Evolutionary conservation across 1,140 invertebrate species (phyloP).

Genomic region (Diploscapter pachys): DNA sequence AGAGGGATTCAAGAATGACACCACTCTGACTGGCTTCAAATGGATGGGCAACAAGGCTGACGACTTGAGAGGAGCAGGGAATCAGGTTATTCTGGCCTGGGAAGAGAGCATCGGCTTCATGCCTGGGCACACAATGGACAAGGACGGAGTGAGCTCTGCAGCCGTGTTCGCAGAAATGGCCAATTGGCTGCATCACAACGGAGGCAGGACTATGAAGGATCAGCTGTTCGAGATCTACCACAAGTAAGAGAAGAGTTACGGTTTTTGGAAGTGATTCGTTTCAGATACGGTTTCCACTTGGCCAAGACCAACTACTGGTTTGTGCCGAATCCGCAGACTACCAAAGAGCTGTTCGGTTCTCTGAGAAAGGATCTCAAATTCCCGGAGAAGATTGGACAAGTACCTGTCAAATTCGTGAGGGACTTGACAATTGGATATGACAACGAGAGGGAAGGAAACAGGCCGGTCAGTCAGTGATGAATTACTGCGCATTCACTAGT

Average conservation of each 20-base stretch:
- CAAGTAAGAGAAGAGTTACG: slow-evolving; percentile 62
- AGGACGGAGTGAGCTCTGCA: slow-evolving; percentile 88
- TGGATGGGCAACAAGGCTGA: slow-evolving; percentile 92
- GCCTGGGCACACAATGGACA: slow-evolving; percentile 83
- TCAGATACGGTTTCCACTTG: slow-evolving; percentile 55
- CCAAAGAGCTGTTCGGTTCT: slow-evolving; percentile 45
- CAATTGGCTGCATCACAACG: slow-evolving; percentile 69
- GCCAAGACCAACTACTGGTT: slow-evolving; percentile 52
- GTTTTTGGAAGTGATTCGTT: slow-evolving; percentile 13
- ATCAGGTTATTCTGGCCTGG: slow-evolving; percentile 84
- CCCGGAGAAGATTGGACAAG: slow-evolving; percentile 72
- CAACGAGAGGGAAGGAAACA: slow-evolving; percentile 70
- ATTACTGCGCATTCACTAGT: slow-evolving; percentile 16
- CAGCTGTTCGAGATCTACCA: slow-evolving; percentile 78
- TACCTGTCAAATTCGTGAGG: slow-evolving; percentile 72
- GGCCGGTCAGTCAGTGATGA: slow-evolving; percentile 64
- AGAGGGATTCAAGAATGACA: slow-evolving; percentile 71
- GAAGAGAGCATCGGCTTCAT: slow-evolving; percentile 82
- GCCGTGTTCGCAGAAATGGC: slow-evolving; percentile 75
- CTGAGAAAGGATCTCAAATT: slow-evolving; percentile 67
- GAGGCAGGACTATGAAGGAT: slow-evolving; percentile 69
- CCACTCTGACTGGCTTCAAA: slow-evolving; percentile 97
- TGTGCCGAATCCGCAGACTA: slow-evolving; percentile 47
- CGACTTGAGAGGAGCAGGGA: slow-evolving; percentile 68
- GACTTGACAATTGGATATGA: slow-evolving; percentile 85